Conservation (phyloP, 2,797 vertebrate species). For the Macropodus opercularis region DNA sequence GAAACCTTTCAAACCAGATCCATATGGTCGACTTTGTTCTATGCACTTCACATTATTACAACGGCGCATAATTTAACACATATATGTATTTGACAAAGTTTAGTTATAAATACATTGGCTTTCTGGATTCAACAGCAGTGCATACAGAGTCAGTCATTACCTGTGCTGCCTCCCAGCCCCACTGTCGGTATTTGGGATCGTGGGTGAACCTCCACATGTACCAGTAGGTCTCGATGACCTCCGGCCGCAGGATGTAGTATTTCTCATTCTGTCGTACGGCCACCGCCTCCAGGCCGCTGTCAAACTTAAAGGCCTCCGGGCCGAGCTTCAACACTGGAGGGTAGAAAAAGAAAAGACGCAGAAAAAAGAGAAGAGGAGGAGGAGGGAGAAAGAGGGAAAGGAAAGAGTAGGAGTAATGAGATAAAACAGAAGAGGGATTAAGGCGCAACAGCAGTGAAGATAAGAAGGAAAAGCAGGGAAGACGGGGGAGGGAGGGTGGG, state of each 20-base stretch:
- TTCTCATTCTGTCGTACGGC: conserved; percentile 97
- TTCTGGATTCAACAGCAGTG: no score
- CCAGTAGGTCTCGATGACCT: conserved; percentile 99
- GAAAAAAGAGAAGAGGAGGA: not conserved
- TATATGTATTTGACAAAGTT: no score
- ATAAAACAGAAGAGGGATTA: no score
- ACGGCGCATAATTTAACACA: not conserved
- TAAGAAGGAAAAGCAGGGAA: not conserved
- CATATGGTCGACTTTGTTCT: not conserved
- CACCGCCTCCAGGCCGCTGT: conserved; percentile 94
- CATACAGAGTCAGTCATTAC: no score
- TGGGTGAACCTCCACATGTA: conserved; percentile 99
- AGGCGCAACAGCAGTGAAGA: not conserved
- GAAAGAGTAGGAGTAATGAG: not conserved
- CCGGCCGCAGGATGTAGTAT: conserved; percentile 96
- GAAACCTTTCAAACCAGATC: not conserved
- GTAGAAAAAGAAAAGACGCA: not conserved
- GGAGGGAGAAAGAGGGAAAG: no score
- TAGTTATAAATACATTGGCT: no score
- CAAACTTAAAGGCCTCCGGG: conserved; percentile 97
- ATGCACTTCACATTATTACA: not conserved
- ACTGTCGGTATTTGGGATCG: conserved; percentile 95
- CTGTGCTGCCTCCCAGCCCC: conserved; percentile 98
- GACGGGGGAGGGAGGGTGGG: fast-evolving
- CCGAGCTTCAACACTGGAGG: conserved; percentile 92